Conservation (phyloP, 2,797 vertebrate genomes). For the Acipenser transmontanus region DNA sequence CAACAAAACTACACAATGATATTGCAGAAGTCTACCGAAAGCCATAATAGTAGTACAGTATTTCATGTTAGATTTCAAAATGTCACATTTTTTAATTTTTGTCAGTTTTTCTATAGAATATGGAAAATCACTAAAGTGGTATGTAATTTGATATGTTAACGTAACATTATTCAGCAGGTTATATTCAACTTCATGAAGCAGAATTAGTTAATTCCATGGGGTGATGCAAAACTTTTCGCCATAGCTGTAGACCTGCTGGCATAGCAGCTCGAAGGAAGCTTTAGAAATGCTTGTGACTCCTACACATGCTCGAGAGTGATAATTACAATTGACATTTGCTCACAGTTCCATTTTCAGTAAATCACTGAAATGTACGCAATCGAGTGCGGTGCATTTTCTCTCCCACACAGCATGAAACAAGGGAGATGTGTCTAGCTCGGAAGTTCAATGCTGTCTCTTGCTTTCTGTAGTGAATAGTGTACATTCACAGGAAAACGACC, state of each 20-base stretch:
- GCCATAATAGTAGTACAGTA: too few relatives aligned
- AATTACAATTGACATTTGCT: constrained; percentile 53
- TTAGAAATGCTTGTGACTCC: constrained; percentile 42
- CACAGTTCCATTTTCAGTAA: constrained; percentile 47
- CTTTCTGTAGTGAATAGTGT: constrained; percentile 38
- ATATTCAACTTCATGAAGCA: too few relatives aligned
- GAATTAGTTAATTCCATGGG: too few relatives aligned
- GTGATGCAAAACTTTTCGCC: too few relatives aligned
- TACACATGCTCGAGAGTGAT: constrained; percentile 37
- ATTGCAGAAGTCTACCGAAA: too few relatives aligned
- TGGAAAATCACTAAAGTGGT: too few relatives aligned
- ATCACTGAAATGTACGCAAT: constrained; percentile 35
- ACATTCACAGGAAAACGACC: constrained; percentile 26
- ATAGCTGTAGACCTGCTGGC: constrained; percentile 20
- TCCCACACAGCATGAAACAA: constrained; percentile 40
- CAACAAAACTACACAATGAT: too few relatives aligned
- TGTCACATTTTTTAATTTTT: too few relatives aligned
- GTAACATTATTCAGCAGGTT: too few relatives aligned
- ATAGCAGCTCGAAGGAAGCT: constrained; percentile 39
- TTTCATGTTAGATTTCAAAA: too few relatives aligned
- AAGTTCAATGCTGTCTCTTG: constrained; percentile 46
- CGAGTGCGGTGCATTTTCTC: constrained; percentile 23
- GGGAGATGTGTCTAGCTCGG: constrained; percentile 35
- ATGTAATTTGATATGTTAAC: too few relatives aligned
- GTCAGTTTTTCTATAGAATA: too few relatives aligned